phyloP scores from a whole-genome alignment of 2,113 vertebrate genomes.

The Dinomys branickii region DNA sequence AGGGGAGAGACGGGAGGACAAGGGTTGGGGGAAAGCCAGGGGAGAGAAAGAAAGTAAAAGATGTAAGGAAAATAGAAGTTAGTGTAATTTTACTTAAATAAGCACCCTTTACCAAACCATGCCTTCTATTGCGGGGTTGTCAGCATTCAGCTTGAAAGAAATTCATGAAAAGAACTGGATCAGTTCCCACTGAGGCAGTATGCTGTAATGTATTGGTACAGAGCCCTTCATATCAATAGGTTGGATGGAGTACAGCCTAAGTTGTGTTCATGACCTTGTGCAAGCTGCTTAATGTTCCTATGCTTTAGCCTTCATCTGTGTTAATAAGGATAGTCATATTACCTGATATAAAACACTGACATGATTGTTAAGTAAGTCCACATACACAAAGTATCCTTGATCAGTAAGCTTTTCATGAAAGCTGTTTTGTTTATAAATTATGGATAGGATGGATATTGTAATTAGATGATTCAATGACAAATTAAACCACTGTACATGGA shows the following conservation, averaged over 20 bases:
- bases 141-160: neutral
- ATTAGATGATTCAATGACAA: neutral
- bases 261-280: neutral
- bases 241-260: rapidly evolving
- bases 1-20: rapidly evolving
- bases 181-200: neutral
- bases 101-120: neutral
- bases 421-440: neutral
- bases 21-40: no score
- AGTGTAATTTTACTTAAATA: neutral
- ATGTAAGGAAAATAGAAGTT: neutral
- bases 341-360: neutral
- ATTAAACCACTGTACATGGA: neutral
- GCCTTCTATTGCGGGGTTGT: neutral
- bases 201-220: rapidly evolving
- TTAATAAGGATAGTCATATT: neutral
- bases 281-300: neutral
- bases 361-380: neutral
- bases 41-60: no score
- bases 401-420: neutral
- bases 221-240: neutral
- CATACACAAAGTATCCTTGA: neutral
- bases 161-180: neutral
- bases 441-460: neutral
- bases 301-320: neutral